Evolutionary conservation across 2,113 vertebrate species (phyloP), one percentile per base, ranked within the genome.

Genomic region (Boulengerochromis microlepis): DNA sequence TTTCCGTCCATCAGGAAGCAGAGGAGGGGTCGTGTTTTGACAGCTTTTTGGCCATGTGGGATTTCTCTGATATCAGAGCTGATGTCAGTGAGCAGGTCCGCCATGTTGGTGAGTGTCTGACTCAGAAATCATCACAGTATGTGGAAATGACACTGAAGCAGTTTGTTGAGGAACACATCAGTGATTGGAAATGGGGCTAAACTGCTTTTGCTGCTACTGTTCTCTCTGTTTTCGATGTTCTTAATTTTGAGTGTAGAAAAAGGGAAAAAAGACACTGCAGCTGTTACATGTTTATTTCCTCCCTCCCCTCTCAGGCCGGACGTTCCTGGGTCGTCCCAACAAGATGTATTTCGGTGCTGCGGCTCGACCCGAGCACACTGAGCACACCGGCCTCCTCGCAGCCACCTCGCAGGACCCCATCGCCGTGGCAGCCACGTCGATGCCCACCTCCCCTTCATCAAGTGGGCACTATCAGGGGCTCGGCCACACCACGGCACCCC

Each of bases 31-130:
- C 98, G 0, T 99, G 98, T 88, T 99, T 99, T n/a, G 98, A 99
- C 94, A 99, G 98, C 5, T 99, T 99, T 84, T 94, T 99, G 90
- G 98, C 98, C 56, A 99, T 99, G 98, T 99, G 98, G 98, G 98
- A 99, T 94, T 96, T 99, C 91, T 99, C 98, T 42, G 98, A 99
- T 86, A 96, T 99, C 87, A 96, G 97, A 93, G 98, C 98, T 76
- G 98, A 99, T 87, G 97, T 99, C 94, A 97, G 98, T 0, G 98
- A 99, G 93, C 98, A 99, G 93, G 98, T 99, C 88, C 97, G 98
- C 86, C 97, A 98, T 83, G 98, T 98, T 13, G 98, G 98, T 99
- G 94, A 98, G 98, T 91, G 35, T 50, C 35, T 13, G 45, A 19
- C 10, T 35, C 80, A 24, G 10, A 59, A 31, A n/a, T 74, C 13